A percentile compares a stretch with the other conserved stretches of the same genome.
phyloP scores from a whole-genome alignment of 2,888 invertebrate species.

The Epinotia ramella region DNA sequence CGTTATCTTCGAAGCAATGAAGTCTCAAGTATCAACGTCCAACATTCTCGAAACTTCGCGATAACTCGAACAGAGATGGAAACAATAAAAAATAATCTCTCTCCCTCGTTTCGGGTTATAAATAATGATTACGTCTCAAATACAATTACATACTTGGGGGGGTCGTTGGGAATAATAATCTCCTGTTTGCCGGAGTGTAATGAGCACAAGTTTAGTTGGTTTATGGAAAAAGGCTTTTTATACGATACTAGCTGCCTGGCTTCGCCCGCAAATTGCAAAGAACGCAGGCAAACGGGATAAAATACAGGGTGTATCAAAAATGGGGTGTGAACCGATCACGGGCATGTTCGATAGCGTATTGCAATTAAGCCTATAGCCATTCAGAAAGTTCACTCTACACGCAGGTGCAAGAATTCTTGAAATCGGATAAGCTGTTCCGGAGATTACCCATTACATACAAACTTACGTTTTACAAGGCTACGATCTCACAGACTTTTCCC shows the following conservation, averaged over 20 bases:
- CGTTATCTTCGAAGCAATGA: constrained; percentile 33
- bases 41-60: constrained; percentile 38
- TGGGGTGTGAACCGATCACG: too few species aligned
- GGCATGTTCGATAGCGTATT: too few species aligned
- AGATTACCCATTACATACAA: too few species aligned
- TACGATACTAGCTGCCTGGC: not conserved
- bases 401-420: too few species aligned
- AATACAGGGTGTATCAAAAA: too few species aligned
- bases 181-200: constrained; percentile 14
- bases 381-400: too few species aligned
- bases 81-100: constrained; percentile 77
- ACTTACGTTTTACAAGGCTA: too few species aligned
- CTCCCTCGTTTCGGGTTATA: constrained; percentile 61
- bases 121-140: constrained; percentile 75
- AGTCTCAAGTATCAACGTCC: constrained; percentile 24
- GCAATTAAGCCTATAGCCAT: too few species aligned
- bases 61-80: constrained; percentile 55
- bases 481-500: too few species aligned
- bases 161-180: constrained; percentile 75
- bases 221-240: not conserved
- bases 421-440: too few species aligned
- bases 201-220: constrained; percentile 2
- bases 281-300: too few species aligned
- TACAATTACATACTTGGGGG: constrained; percentile 75
- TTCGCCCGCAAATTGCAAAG: too few species aligned